phyloP scores from a whole-genome alignment of 2,113 vertebrate species.

The Epinephelus moara region DNA sequence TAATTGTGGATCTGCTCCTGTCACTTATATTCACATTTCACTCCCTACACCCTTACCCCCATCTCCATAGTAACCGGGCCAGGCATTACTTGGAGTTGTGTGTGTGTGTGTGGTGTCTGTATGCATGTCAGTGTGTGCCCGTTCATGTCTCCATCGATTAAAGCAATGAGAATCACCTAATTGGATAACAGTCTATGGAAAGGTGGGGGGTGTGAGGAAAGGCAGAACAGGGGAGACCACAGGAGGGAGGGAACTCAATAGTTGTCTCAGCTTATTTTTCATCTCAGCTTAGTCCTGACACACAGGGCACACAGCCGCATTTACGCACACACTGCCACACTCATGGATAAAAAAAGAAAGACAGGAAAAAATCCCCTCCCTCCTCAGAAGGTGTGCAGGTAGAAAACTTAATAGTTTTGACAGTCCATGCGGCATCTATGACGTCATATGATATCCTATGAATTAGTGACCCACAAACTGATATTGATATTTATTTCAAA shows the following conservation, averaged over 20 bases:
- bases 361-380: neutral
- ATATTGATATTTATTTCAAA: too few relatives aligned
- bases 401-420: neutral
- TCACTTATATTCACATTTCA: constrained; percentile 73
- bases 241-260: constrained; percentile 53
- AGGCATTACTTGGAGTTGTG: constrained; percentile 23
- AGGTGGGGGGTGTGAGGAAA: constrained; percentile 43
- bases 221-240: constrained; percentile 44
- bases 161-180: constrained; percentile 71
- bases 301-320: constrained; percentile 3
- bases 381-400: constrained; percentile 1
- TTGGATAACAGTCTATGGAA: constrained; percentile 69
- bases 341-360: neutral
- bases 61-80: constrained; percentile 53
- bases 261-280: constrained; percentile 71
- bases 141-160: constrained; percentile 70
- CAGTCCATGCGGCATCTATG: neutral
- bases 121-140: constrained; percentile 45
- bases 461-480: too few relatives aligned
- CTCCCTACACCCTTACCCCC: constrained; percentile 20
- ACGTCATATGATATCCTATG: neutral
- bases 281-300: constrained; percentile 61
- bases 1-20: constrained; percentile 69
- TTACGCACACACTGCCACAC: neutral
- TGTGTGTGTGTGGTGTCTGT: constrained; percentile 26